Conservation (phyloP, 2,888 invertebrate genomes). For the Drosophila colorata region DNA sequence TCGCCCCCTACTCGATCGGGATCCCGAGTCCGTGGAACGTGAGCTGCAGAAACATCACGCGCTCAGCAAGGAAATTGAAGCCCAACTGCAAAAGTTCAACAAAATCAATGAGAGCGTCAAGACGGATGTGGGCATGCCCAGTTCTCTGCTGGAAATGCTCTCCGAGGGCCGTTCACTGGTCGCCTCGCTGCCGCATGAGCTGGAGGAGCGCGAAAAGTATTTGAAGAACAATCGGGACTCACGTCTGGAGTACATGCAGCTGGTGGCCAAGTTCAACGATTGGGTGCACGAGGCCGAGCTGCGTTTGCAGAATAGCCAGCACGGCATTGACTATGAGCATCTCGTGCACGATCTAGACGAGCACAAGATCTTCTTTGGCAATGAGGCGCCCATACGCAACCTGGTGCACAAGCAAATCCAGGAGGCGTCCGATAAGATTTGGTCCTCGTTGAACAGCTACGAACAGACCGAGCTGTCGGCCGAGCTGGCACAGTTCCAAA, state of each 20-base stretch:
- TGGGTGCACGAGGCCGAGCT: slow-evolving; percentile 94
- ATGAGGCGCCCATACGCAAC: slow-evolving; percentile 91
- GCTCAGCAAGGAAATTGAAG: slow-evolving; percentile 89
- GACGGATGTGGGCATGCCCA: slow-evolving; percentile 92
- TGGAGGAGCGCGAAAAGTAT: slow-evolving; percentile 93
- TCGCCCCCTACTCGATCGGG: slow-evolving; percentile 92
- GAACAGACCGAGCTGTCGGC: slow-evolving; percentile 94
- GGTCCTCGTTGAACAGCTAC: slow-evolving; percentile 92
- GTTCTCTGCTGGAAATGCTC: slow-evolving; percentile 92
- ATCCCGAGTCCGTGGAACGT: slow-evolving; percentile 91
- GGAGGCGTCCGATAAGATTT: slow-evolving; percentile 93
- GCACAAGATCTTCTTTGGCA: slow-evolving; percentile 94
- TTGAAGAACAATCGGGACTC: slow-evolving; percentile 91
- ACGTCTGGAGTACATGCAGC: slow-evolving; percentile 91
- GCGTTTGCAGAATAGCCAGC: slow-evolving; percentile 91
- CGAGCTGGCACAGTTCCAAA: slow-evolving; percentile 93
- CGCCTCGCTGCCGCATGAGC: slow-evolving; percentile 91
- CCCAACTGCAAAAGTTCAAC: slow-evolving; percentile 89
- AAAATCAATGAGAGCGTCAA: slow-evolving; percentile 90
- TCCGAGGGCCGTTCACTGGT: slow-evolving; percentile 93
- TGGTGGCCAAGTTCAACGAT: slow-evolving; percentile 91
- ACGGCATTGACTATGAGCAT: slow-evolving; percentile 95
- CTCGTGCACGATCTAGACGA: slow-evolving; percentile 93
- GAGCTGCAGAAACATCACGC: slow-evolving; percentile 92
- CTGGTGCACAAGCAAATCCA: slow-evolving; percentile 93